Conservation (phyloP, 2,888 invertebrate genomes). For the Embidobia sp. region DNA sequence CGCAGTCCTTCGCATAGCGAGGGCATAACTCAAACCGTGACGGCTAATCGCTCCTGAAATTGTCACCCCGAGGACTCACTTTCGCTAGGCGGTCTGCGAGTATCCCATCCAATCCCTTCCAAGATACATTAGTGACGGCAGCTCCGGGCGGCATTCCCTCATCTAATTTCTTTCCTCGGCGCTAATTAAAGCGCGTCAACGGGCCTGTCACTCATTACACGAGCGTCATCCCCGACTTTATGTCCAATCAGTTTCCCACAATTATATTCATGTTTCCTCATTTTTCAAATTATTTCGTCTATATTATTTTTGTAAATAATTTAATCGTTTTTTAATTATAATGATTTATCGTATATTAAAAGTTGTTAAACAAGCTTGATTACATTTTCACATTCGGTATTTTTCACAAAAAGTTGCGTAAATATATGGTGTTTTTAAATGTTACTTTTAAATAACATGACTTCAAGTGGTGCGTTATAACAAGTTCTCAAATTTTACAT, state of each 20-base stretch:
- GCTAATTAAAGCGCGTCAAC: constrained; percentile 77
- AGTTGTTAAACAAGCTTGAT: too few species aligned
- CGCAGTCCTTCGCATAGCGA: constrained; percentile 77
- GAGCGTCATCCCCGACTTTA: neutral
- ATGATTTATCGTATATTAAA: too few species aligned
- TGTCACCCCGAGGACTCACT: constrained; percentile 78
- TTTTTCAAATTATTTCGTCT: too few species aligned
- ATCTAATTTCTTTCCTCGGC: constrained; percentile 71
- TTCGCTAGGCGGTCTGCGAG: constrained; percentile 59
- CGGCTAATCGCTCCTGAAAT: constrained; percentile 81
- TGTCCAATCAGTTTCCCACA: neutral
- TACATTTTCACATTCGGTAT: too few species aligned
- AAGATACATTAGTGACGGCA: constrained; percentile 76
- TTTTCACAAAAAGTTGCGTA: too few species aligned
- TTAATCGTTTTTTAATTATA: too few species aligned
- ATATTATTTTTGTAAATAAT: too few species aligned
- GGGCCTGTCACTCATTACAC: constrained; percentile 69
- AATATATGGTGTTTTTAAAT: too few species aligned
- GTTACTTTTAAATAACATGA: too few species aligned
- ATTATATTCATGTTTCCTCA: too few species aligned
- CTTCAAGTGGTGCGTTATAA: too few species aligned
- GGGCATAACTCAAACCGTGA: constrained; percentile 79
- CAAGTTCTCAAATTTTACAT: too few species aligned
- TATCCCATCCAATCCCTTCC: constrained; percentile 69
- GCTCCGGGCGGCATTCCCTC: constrained; percentile 53